Base-by-base conservation (phyloP, 2,797 vertebrate genomes). In the Artibeus lituratus region DNA sequence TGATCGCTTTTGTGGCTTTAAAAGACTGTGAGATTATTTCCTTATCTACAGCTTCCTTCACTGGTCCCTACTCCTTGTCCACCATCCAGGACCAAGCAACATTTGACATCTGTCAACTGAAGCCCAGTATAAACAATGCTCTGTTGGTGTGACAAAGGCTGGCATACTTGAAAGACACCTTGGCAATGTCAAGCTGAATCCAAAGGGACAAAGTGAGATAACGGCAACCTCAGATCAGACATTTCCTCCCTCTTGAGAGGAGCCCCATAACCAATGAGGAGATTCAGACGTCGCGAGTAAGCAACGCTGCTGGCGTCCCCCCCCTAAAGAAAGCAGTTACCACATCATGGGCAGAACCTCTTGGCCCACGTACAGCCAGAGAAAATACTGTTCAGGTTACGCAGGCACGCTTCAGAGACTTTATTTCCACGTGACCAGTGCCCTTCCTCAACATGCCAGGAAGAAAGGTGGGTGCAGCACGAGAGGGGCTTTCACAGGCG, bases 91-190 rank as follows among this genome's bases (percentile, higher is more conserved):
- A 93, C 80, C 67, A 77, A 98, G 82, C 80, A 97, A 96, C 88
- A 91, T 78, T 97, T 98, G 96, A 98, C 97, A 92, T 97, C 96
- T 89, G 67, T 89, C 91, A 95, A 47, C 29, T 74, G 47, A 96
- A 82, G 78, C 91, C 95, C 95, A 83, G 83, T 49, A 98, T 55
- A 91, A 98, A 67, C 97, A 97, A 88, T 90, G 92, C 87, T 98
- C 96, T 97, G 49, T 74, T 97, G 94, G 83, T 92, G 72, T 94
- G 87, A 98, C 96, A 97, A 98, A 98, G 86, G 91, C 95, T 94
- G 84, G 87, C 80, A 83, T 80, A 94, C 69, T 91, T 83, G 83
- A 98, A 98, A 98, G 86, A 84, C 97, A 96, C 84, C 95, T 97
- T 91, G 91, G 77, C 87, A 86, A 91, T 94, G 93, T 96, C 93